Percentiles rank a stretch among this genome's conserved stretches.
phyloP scores from a whole-genome alignment of 1,140 invertebrate genomes.

The Bombus superbus region DNA sequence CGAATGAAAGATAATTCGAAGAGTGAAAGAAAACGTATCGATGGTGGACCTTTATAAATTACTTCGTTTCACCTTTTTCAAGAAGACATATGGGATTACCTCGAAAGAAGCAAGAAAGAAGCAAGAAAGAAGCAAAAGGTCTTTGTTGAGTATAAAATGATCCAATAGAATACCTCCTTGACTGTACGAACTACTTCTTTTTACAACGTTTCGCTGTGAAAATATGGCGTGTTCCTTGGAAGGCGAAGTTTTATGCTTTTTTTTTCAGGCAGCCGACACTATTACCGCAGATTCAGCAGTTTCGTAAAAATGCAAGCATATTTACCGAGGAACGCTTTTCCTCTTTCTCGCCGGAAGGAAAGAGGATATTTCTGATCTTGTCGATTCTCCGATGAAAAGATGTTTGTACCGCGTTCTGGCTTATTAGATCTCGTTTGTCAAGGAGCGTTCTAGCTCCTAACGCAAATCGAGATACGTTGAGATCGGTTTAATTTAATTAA shows the following conservation, averaged over 20 bases:
- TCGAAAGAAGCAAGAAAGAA: background rate
- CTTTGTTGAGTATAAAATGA: background rate
- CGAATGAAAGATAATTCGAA: background rate
- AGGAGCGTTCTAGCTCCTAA: background rate
- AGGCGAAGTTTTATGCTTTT: background rate
- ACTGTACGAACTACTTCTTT: background rate
- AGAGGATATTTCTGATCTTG: background rate
- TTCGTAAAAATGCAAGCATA: background rate
- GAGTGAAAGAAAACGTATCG: background rate
- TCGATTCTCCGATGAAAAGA: background rate
- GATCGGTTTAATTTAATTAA: constrained; percentile 11
- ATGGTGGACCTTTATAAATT: background rate
- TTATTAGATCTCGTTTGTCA: background rate
- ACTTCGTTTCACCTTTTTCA: background rate
- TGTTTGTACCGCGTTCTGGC: background rate
- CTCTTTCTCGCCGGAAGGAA: background rate
- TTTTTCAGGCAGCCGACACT: background rate
- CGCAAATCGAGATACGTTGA: background rate
- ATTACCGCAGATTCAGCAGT: background rate
- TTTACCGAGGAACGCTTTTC: background rate
- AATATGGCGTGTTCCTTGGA: background rate
- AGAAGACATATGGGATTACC: background rate
- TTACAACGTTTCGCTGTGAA: background rate
- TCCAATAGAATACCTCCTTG: background rate
- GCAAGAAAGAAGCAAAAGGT: background rate